Evolutionary conservation across 2,113 vertebrate species (phyloP).

Genomic region (Alethe castanea): DNA sequence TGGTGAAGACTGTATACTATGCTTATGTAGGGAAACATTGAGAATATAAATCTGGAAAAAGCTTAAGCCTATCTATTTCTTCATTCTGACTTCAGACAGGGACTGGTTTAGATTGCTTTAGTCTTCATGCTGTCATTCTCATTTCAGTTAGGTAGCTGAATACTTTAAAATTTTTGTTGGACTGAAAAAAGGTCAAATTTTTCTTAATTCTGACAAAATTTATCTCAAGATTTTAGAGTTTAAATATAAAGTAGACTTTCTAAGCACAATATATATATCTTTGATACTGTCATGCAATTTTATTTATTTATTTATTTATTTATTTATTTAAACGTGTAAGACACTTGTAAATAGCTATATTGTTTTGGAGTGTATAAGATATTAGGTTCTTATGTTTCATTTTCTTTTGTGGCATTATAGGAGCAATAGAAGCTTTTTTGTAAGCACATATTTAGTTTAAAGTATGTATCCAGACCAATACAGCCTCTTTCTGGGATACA

Average conservation of each 20-base stretch:
- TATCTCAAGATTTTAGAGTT: neutral
- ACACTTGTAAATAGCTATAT: neutral
- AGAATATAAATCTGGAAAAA: neutral
- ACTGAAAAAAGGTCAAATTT: neutral
- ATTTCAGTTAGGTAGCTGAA: neutral
- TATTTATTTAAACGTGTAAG: neutral
- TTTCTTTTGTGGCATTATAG: neutral
- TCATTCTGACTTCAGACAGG: neutral
- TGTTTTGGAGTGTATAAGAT: neutral
- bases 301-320: too few species aligned
- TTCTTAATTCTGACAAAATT: neutral
- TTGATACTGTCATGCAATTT: neutral
- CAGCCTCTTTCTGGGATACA: neutral
- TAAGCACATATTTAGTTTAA: neutral
- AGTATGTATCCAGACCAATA: neutral
- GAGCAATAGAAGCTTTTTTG: neutral
- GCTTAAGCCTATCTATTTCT: neutral
- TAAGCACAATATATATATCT: neutral
- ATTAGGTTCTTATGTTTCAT: neutral
- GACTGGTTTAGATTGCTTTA: neutral
- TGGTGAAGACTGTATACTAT: neutral
- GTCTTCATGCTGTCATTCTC: neutral
- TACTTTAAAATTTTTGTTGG: neutral
- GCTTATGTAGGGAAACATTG: neutral
- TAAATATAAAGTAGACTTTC: neutral